phyloP scores from a whole-genome alignment of 37 sponge, comb jelly and placozoan species.

The Diacarnus erythraeanus region DNA sequence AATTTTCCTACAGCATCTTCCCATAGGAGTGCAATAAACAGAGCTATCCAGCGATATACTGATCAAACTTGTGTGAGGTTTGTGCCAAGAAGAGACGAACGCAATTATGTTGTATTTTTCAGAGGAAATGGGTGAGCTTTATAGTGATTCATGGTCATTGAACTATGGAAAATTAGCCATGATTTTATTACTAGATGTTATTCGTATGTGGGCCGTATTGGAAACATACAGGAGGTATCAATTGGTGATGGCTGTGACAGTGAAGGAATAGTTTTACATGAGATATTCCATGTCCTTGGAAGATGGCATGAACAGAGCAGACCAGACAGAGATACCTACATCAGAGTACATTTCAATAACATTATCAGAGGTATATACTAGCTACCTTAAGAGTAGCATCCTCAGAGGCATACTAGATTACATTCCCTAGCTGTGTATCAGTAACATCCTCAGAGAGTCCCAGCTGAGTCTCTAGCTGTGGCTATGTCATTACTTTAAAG shows the following conservation, averaged over 20 bases:
- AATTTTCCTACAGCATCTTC: background rate
- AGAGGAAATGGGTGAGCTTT: conserved; percentile 57
- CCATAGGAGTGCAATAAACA: conserved; percentile 28
- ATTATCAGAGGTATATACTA: conserved; percentile 40
- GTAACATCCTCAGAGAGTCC: too few species aligned
- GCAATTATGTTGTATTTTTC: conserved; percentile 65
- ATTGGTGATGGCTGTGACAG: conserved; percentile 79
- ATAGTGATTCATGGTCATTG: background rate
- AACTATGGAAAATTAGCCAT: background rate
- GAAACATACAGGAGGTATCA: conserved; percentile 63
- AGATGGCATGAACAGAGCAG: conserved; percentile 91
- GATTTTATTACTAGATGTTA: conserved; percentile 80
- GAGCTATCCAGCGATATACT: conserved; percentile 51
- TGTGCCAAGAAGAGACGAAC: conserved; percentile 38
- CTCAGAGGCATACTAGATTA: background rate
- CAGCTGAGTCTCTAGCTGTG: too few species aligned
- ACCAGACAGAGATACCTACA: conserved; percentile 76
- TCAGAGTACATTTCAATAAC: conserved; percentile 49
- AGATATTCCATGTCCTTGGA: conserved; percentile 25
- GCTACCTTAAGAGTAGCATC: too few species aligned
- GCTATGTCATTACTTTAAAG: too few species aligned
- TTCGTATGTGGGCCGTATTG: conserved; percentile 60
- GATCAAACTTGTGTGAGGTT: conserved; percentile 54
- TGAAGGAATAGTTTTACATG: conserved; percentile 75
- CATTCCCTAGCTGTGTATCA: background rate